These are phyloP conservation scores for Platypus cylindrus DNA, from an alignment of 2,888 invertebrate genomes.

Conservation along the genomic window DNA sequence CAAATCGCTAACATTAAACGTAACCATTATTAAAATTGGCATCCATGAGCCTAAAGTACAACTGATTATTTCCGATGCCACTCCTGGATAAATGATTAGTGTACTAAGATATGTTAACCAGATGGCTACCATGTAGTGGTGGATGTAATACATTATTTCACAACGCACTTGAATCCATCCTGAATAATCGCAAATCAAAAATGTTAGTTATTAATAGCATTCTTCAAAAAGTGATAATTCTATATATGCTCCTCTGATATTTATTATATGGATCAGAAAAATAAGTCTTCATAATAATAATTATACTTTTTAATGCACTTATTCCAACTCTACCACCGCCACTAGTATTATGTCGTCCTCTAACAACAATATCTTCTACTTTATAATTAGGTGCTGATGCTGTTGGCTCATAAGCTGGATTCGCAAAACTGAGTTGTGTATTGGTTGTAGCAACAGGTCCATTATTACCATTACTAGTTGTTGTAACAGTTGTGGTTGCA, in stretches of 20 bases:
- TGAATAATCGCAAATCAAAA: slow-evolving; percentile 26
- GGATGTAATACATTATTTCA: slow-evolving; percentile 72
- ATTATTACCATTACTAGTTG: no score
- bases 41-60: slow-evolving; percentile 78
- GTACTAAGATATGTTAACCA: slow-evolving; percentile 83
- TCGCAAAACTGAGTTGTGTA: slow-evolving; percentile 63
- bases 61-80: slow-evolving; percentile 76
- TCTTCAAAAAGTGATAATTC: neutral
- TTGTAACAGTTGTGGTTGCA: no score
- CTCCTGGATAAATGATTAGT: slow-evolving; percentile 79
- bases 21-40: slow-evolving; percentile 82
- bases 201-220: neutral
- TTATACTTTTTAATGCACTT: slow-evolving; percentile 12
- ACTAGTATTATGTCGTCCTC: slow-evolving; percentile 40
- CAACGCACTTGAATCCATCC: slow-evolving; percentile 60
- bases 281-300: neutral
- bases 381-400: slow-evolving; percentile 50
- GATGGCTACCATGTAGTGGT: slow-evolving; percentile 84
- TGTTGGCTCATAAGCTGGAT: slow-evolving; percentile 73
- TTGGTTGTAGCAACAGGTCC: no score
- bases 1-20: slow-evolving; percentile 78
- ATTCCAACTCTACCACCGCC: slow-evolving; percentile 31
- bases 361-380: slow-evolving; percentile 63
- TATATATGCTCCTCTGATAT: neutral
- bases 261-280: neutral